A percentile compares a stretch with the other conserved stretches of the same genome.
Conservation (phyloP, 1,140 invertebrate species). For the Lepeophtheirus salmonis region DNA sequence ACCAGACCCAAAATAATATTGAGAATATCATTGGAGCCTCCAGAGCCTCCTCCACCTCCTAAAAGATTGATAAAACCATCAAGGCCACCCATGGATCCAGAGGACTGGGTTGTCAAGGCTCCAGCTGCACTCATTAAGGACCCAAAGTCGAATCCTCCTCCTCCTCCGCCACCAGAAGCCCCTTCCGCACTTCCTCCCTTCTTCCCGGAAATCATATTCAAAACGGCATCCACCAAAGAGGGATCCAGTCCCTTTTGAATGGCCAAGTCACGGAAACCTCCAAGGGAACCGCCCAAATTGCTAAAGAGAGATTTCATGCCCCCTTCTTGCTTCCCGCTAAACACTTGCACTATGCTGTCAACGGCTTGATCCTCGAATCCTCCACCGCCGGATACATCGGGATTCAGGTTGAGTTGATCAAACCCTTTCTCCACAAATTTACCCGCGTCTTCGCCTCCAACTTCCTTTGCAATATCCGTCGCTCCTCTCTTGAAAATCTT, state of each 20-base stretch:
- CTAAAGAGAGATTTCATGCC: conserved; percentile 1
- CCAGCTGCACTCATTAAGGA: neutral
- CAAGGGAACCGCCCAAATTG: neutral
- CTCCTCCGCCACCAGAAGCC: neutral
- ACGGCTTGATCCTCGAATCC: conserved; percentile 3
- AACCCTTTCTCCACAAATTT: conserved; percentile 4
- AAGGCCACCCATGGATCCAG: neutral
- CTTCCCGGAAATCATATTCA: conserved; percentile 7
- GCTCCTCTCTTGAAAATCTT: conserved; percentile 7
- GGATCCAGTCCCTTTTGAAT: conserved; percentile 16
- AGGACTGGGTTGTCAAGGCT: neutral
- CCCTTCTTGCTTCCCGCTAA: conserved; percentile 5
- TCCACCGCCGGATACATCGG: neutral
- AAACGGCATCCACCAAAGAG: conserved; percentile 2
- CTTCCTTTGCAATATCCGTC: neutral
- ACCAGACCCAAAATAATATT: conserved; percentile 10
- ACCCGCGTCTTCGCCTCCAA: conserved; percentile 3
- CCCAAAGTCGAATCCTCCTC: conserved; percentile 10
- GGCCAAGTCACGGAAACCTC: neutral
- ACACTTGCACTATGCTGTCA: conserved; percentile 1
- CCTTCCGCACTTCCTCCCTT: neutral
- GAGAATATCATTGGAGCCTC: conserved; percentile 2
- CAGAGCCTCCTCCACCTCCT: neutral
- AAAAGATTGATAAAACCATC: conserved; percentile 4
- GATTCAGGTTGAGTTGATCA: conserved; percentile 1